Evolutionary conservation across 2,888 invertebrate species (phyloP).

Genomic region (Gryllus longicercus): DNA sequence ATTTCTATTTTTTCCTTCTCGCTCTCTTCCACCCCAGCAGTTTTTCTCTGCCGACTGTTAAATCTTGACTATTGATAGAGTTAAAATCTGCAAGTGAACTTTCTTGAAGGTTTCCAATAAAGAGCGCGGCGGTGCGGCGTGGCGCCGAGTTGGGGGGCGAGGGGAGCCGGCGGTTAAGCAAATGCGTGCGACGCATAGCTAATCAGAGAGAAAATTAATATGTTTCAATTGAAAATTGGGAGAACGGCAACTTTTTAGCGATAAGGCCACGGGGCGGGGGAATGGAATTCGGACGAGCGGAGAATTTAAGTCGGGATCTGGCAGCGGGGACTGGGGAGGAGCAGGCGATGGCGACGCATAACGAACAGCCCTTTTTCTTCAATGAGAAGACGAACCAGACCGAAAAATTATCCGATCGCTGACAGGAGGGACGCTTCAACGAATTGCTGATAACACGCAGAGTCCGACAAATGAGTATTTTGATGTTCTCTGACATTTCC

Average conservation of each 20-base stretch:
- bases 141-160: neutral
- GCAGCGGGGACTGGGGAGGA: neutral
- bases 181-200: slow-evolving; percentile 30
- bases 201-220: slow-evolving; percentile 30
- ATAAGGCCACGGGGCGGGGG: neutral
- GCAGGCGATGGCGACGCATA: neutral
- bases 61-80: slow-evolving; percentile 21
- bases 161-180: slow-evolving; percentile 2
- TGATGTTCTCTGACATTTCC: no score
- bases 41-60: neutral
- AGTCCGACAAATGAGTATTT: no score
- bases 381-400: neutral
- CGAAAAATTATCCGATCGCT: neutral
- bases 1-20: slow-evolving; percentile 25
- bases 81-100: slow-evolving; percentile 20
- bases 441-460: no score
- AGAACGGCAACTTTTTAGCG: slow-evolving; percentile 8
- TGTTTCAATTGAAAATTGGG: slow-evolving; percentile 28
- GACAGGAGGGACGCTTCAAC: no score
- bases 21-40: slow-evolving; percentile 1
- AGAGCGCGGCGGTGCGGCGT: neutral
- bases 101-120: slow-evolving; percentile 7
- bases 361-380: slow-evolving; percentile 6
- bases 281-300: neutral
- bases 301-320: neutral